A percentile compares a stretch with the other conserved stretches of the same genome.
Conservation (phyloP, 2,888 invertebrate genomes). For the Chrysodeixis includens region DNA sequence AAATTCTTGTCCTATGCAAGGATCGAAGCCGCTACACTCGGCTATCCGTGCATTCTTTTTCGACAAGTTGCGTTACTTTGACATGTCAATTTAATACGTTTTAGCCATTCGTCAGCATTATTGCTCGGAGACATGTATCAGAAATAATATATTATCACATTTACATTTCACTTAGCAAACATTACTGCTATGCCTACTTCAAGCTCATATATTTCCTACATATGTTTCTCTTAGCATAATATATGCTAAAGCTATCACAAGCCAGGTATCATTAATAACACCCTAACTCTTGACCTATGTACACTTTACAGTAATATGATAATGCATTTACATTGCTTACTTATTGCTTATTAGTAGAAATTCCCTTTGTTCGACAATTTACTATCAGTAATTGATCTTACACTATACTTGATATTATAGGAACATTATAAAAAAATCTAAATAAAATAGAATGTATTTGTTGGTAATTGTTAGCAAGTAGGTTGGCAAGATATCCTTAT, state of each 20-base stretch:
- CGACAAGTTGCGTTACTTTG: no score
- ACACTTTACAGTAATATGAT: constrained; percentile 30
- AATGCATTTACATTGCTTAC: constrained; percentile 7
- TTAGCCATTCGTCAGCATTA: no score
- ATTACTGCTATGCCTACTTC: neutral
- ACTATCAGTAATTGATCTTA: neutral
- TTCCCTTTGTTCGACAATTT: neutral
- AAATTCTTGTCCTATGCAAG: no score
- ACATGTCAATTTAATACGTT: no score
- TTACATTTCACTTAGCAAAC: neutral
- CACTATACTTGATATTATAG: neutral
- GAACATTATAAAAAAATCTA: neutral
- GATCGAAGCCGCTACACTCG: no score
- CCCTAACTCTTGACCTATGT: constrained; percentile 18
- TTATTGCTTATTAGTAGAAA: constrained; percentile 2
- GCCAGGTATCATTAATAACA: constrained; percentile 20
- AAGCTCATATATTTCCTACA: constrained; percentile 11
- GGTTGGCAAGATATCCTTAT: no score
- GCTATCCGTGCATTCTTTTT: no score
- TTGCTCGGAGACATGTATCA: no score
- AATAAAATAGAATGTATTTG: neutral
- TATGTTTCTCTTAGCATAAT: constrained; percentile 9
- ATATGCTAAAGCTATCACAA: neutral
- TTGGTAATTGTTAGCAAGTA: no score
- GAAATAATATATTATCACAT: no score